Evolutionary conservation across 2,113 vertebrate species (phyloP).

Genomic region (Lagopus leucura): DNA sequence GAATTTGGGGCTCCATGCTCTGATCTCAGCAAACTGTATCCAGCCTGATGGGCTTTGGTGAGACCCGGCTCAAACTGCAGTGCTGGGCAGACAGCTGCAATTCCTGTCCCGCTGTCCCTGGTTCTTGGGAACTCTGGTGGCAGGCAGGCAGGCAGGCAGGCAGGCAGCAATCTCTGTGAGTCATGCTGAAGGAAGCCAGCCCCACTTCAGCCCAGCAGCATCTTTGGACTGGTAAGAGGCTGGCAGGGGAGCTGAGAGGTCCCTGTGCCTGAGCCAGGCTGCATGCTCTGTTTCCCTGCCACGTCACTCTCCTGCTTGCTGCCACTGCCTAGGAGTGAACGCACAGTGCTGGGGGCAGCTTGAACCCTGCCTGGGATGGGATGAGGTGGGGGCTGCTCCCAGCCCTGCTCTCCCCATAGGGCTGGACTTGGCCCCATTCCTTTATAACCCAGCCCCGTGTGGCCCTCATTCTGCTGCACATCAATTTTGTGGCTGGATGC

Average conservation of each 20-base stretch:
- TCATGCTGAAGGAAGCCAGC: slow-evolving; percentile 33
- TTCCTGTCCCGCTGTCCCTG: slow-evolving; percentile 49
- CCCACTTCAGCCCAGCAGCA: slow-evolving; percentile 17
- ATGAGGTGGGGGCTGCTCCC: background rate
- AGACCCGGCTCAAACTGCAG: background rate
- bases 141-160: background rate
- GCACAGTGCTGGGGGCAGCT: fast-evolving
- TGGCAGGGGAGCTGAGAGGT: slow-evolving; percentile 21
- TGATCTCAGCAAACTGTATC: slow-evolving; percentile 19
- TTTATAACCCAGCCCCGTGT: background rate
- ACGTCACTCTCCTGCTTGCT: background rate
- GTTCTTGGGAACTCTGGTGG: slow-evolving; percentile 60
- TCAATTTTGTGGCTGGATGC: background rate
- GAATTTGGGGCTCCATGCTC: slow-evolving; percentile 1
- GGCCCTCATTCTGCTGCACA: fast-evolving
- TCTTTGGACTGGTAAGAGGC: slow-evolving; percentile 39
- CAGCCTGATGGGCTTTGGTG: background rate
- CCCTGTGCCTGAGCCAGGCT: background rate
- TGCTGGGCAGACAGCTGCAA: background rate
- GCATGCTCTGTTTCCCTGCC: fast-evolving
- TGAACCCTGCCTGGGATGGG: fast-evolving
- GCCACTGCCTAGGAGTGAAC: background rate
- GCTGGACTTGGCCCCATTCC: background rate
- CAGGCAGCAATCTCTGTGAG: background rate
- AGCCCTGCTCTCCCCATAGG: background rate